Evolutionary conservation across 2,113 vertebrate genomes (phyloP).

Genomic region (Ranitomeya variabilis): DNA sequence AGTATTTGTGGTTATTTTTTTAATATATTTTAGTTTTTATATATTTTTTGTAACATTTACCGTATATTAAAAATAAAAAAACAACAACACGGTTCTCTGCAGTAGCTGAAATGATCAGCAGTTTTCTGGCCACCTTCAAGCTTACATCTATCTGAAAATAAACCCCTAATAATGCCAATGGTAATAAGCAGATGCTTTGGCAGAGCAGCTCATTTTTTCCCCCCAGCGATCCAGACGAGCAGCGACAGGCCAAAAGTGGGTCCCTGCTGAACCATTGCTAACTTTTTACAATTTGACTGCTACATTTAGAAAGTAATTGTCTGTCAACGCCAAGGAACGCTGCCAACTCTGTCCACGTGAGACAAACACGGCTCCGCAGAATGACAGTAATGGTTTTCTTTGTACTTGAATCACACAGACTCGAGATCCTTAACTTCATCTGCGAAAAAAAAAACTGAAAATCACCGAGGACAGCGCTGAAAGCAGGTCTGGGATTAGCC

Average conservation of each 20-base stretch:
- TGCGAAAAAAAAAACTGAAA: background rate
- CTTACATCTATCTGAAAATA: constrained; percentile 9
- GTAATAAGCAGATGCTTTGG: constrained; percentile 47
- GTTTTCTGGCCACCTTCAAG: constrained; percentile 12
- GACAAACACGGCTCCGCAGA: constrained; percentile 28
- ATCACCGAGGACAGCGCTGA: background rate
- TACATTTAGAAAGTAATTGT: constrained; percentile 48
- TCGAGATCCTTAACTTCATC: background rate
- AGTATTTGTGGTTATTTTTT: background rate
- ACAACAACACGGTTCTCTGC: background rate
- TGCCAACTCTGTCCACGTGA: constrained; percentile 46
- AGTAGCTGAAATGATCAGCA: background rate
- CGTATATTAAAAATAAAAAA: background rate
- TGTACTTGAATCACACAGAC: constrained; percentile 27
- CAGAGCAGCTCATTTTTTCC: constrained; percentile 20
- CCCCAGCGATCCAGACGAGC: constrained; percentile 38
- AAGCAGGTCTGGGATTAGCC: constrained; percentile 16
- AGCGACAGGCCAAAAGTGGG: constrained; percentile 54
- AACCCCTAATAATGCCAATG: constrained; percentile 16
- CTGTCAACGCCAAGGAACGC: constrained; percentile 40
- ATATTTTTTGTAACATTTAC: too few relatives aligned
- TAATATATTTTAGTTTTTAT: too few relatives aligned
- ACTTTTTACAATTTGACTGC: constrained; percentile 47
- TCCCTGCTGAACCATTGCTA: constrained; percentile 47
- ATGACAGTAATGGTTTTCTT: constrained; percentile 53